Evolutionary conservation across 1,140 invertebrate species (phyloP).

Genomic region (Propsilocerus akamusi): DNA sequence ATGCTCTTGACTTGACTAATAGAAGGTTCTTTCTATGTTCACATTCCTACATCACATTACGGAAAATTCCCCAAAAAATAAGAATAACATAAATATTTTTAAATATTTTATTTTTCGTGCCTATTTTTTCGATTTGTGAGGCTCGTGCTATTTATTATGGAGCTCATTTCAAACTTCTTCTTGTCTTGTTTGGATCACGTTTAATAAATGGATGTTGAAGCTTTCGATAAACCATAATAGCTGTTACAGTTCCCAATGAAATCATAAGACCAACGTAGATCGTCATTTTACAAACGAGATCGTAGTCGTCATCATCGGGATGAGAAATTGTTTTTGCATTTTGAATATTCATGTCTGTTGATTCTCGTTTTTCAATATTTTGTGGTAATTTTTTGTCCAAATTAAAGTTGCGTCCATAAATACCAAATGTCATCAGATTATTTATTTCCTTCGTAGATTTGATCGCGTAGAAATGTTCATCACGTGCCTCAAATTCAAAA

Average conservation of each 20-base stretch:
- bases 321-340: neutral
- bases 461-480: neutral
- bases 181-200: neutral
- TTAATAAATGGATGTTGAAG: neutral
- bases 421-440: conserved; percentile 7
- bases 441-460: neutral
- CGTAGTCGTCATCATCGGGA: neutral
- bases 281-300: neutral
- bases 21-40: neutral
- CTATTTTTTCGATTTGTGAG: neutral
- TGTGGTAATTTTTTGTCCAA: neutral
- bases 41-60: neutral
- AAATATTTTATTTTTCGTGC: neutral
- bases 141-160: neutral
- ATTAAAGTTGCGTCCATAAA: conserved; percentile 1
- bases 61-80: neutral
- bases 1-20: no score
- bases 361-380: neutral
- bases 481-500: neutral
- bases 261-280: neutral
- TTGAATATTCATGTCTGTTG: neutral
- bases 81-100: neutral
- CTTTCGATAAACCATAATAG: neutral
- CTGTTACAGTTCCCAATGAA: neutral
- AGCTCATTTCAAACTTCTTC: conserved; percentile 1